Evolutionary conservation across 1,140 invertebrate species (phyloP).

Genomic region (Halesus radiatus): DNA sequence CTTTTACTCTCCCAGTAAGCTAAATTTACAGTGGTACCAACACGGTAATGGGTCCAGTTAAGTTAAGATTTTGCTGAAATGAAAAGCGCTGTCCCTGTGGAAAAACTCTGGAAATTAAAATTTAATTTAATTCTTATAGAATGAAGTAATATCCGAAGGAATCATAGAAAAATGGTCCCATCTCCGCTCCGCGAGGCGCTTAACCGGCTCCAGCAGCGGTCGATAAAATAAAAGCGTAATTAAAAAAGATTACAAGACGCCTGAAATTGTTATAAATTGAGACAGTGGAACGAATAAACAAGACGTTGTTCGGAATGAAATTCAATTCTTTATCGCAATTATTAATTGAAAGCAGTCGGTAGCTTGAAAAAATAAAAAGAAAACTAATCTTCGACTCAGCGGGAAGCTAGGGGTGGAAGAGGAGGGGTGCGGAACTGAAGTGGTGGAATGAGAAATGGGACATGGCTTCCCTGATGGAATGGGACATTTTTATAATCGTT

Average conservation of each 20-base stretch:
- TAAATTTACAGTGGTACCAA: too few relatives aligned
- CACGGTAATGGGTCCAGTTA: too few relatives aligned
- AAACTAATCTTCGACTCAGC: conserved; percentile 33
- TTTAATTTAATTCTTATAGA: conserved; percentile 54
- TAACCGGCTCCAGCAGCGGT: conserved; percentile 10
- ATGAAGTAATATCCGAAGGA: conserved; percentile 44
- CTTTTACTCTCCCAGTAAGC: too few relatives aligned
- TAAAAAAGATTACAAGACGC: conserved; percentile 23
- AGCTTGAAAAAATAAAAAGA: conserved; percentile 27
- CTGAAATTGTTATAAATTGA: conserved; percentile 27
- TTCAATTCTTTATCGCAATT: conserved; percentile 33
- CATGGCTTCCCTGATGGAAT: too few relatives aligned
- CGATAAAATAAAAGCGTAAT: conserved; percentile 29
- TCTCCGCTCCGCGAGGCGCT: background rate
- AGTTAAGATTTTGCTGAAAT: too few relatives aligned
- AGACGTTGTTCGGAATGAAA: conserved; percentile 11
- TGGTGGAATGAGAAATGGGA: background rate
- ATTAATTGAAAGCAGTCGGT: conserved; percentile 38
- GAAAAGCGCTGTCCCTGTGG: conserved; percentile 21
- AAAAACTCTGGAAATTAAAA: conserved; percentile 15
- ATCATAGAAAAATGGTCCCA: conserved; percentile 13
- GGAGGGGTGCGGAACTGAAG: background rate
- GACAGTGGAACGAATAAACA: conserved; percentile 33
- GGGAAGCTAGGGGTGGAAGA: background rate
- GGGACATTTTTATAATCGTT: too few relatives aligned